Conservation (phyloP, 2,888 invertebrate species). For the Lasioglossum vierecki region DNA sequence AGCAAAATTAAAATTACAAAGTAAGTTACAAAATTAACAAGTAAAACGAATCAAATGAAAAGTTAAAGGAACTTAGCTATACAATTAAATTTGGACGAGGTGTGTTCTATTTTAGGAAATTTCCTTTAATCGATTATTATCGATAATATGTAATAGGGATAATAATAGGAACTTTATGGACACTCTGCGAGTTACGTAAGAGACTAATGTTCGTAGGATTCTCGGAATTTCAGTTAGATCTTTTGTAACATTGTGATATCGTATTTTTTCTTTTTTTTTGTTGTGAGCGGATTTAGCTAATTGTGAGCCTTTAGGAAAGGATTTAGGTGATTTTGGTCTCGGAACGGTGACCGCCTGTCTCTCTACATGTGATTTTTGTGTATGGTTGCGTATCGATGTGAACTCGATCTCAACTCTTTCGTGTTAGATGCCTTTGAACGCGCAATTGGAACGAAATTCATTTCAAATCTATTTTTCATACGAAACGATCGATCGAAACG, state of each 20-base stretch:
- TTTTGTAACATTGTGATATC: not conserved
- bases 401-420: not conserved
- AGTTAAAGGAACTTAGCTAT: too few species aligned
- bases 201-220: constrained; percentile 1
- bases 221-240: constrained; percentile 8
- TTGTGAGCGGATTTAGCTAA: not conserved
- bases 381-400: not conserved
- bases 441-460: not conserved
- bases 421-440: constrained; percentile 3
- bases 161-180: not conserved
- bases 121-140: too few species aligned
- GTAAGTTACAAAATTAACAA: too few species aligned
- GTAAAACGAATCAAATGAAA: too few species aligned
- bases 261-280: constrained; percentile 12
- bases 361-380: constrained; percentile 3
- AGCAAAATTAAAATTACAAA: not conserved
- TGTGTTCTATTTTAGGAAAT: too few species aligned
- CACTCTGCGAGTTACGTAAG: not conserved
- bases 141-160: not conserved
- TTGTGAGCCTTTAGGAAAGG: not conserved
- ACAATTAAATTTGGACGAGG: too few species aligned
- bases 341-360: not conserved
- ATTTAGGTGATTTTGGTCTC: constrained; percentile 5
- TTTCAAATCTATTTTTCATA: not conserved
- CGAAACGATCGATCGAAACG: not conserved